phyloP scores from a whole-genome alignment of 1,140 invertebrate species.

The Caenorhabditis latens region DNA sequence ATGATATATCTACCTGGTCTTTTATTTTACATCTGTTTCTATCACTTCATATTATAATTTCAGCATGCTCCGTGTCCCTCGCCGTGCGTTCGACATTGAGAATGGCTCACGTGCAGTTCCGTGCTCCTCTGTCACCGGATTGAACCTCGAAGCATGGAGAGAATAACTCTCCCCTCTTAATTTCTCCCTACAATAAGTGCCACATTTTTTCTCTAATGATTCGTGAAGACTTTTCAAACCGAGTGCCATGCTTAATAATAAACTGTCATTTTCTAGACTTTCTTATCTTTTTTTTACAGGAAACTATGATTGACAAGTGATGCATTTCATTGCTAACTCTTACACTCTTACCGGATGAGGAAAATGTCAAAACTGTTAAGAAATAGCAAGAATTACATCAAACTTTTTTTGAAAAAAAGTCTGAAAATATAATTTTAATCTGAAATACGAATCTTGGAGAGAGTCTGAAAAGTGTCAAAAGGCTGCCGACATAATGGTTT shows the following conservation, averaged over 20 bases:
- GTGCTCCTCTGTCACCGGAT: constrained; percentile 58
- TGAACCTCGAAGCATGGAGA: constrained; percentile 66
- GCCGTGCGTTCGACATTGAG: constrained; percentile 60
- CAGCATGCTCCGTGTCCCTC: constrained; percentile 56
- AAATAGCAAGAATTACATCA: background rate
- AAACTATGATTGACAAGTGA: constrained; percentile 2
- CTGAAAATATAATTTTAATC: background rate
- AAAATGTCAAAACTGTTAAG: background rate
- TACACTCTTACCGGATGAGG: no score
- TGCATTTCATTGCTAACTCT: background rate
- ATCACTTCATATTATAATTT: background rate
- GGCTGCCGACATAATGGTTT: background rate
- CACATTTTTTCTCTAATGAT: background rate
- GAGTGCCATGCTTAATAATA: constrained; percentile 18
- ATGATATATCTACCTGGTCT: no score
- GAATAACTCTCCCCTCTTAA: constrained; percentile 7
- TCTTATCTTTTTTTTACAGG: background rate
- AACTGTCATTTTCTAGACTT: background rate
- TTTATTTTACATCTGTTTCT: no score
- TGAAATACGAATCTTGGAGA: background rate
- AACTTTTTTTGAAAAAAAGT: background rate
- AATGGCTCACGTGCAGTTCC: constrained; percentile 62
- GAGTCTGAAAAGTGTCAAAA: background rate
- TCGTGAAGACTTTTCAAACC: background rate
- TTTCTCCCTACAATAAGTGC: background rate